These are phyloP conservation scores for Drosophila prosaltans DNA, from an alignment of 1,140 invertebrate genomes.

Conservation along the genomic window DNA sequence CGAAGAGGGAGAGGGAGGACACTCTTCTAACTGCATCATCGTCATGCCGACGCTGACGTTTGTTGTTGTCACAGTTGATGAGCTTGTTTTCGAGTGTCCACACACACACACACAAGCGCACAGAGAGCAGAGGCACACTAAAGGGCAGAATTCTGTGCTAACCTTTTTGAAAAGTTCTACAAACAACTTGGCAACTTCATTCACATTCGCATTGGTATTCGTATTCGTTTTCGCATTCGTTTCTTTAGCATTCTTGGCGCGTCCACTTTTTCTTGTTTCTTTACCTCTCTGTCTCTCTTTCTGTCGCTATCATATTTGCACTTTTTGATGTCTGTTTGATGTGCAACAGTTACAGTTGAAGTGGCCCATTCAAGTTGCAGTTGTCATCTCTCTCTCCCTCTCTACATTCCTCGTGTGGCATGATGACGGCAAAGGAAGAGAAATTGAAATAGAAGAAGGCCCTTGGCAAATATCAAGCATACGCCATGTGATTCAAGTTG, in stretches of 20 bases:
- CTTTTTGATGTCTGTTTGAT: conserved; percentile 62
- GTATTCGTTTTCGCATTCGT: conserved; percentile 9
- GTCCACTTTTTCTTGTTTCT: conserved; percentile 53
- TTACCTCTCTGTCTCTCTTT: conserved; percentile 12
- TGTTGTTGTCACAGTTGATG: conserved; percentile 56
- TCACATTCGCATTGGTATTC: conserved; percentile 29
- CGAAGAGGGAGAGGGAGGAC: background rate
- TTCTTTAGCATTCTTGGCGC: conserved; percentile 40
- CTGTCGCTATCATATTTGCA: conserved; percentile 55
- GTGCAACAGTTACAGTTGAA: conserved; percentile 73
- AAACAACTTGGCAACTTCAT: conserved; percentile 47
- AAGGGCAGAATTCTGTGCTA: conserved; percentile 33
- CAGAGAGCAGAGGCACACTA: conserved; percentile 24
- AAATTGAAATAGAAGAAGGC: conserved; percentile 24
- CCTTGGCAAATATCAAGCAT: conserved; percentile 58
- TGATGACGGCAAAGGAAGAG: conserved; percentile 12
- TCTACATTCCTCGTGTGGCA: background rate
- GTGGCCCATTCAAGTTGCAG: conserved; percentile 46
- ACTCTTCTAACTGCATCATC: conserved; percentile 34
- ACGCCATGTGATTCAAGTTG: conserved; percentile 46
- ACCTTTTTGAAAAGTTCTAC: conserved; percentile 53
- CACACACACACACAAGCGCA: conserved; percentile 24
- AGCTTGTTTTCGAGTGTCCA: conserved; percentile 61
- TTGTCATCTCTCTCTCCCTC: conserved; percentile 12
- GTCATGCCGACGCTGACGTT: conserved; percentile 40